Evolutionary conservation across 2,888 invertebrate species (phyloP), one percentile per base, ranked within the genome.

Genomic region (Nebria brevicollis): DNA sequence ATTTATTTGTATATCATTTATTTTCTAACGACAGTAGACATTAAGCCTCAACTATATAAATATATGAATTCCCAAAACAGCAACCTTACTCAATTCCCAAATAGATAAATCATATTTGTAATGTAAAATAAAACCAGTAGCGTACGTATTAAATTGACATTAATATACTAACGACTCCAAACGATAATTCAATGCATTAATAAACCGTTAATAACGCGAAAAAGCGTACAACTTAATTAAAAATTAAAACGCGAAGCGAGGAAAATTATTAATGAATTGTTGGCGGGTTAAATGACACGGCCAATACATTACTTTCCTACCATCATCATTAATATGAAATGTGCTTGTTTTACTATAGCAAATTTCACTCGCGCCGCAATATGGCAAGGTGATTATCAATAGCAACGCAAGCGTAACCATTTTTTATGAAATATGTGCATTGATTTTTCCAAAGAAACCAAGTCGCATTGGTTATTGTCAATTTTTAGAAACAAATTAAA

Each of bases 251-350:
- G 54, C 7, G 11, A 54, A 54, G 54, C 54, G 54, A 54, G 54
- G 54, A 54, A 54, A 54, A 54, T 54, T 54, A 54, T 54, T 54
- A 54, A 54, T 54, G 54, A 54, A 54, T 54, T 54, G 54, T 54
- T 54, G 54, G 54, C 54, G 54, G 54, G 54, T 54, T 54, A 54
- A 54, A 54, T 54, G 54, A 54, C 54, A 54, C 13, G 54, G 54
- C 54, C 54, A 54, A 54, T 54, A 54, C 54, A 54, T 54, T 54
- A 54, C 13, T 54, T 54, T 54, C 4, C 54, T 54, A 54, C 54
- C 54, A 54, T 54, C 54, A 54, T 54, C 54, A 54, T 54, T 54
- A 54, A 54, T 54, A 54, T 54, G 6, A 54, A 54, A 54, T 54
- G 54, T 13, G 54, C 13, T 54, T 13, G 54, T 54, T 54, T 54